phyloP scores from a whole-genome alignment of 2,797 vertebrate species.

The Etheostoma nigrum region DNA sequence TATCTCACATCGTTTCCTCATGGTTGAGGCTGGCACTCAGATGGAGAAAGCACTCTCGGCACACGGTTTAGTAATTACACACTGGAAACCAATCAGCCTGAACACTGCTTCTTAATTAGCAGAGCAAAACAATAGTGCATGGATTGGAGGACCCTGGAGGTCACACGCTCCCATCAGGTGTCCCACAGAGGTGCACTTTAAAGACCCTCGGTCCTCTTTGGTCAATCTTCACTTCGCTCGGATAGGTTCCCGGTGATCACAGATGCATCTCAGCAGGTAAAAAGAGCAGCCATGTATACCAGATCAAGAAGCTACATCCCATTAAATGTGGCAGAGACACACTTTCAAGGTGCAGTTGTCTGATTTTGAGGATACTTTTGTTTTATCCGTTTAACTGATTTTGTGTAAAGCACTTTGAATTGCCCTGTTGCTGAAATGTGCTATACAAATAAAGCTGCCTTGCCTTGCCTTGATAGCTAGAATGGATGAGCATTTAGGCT shows the following conservation, averaged over 20 bases:
- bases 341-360: conserved; percentile 59
- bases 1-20: conserved; percentile 66
- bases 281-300: conserved; percentile 28
- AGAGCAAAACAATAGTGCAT: conserved; percentile 84
- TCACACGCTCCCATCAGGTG: conserved; percentile 73
- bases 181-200: conserved; percentile 63
- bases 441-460: too few relatives aligned
- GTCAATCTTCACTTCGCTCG: conserved; percentile 31
- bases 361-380: conserved; percentile 5
- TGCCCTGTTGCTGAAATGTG: too few relatives aligned
- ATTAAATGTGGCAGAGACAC: conserved; percentile 57
- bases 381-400: too few relatives aligned
- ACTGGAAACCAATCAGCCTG: conserved; percentile 87
- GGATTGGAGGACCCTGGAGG: conserved; percentile 78
- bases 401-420: too few relatives aligned
- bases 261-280: conserved; percentile 63
- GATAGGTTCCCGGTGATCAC: conserved; percentile 52
- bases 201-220: conserved; percentile 53
- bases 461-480: conserved; percentile 23
- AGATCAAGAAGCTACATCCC: conserved; percentile 53
- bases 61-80: conserved; percentile 87
- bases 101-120: conserved; percentile 88
- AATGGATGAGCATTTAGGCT: conserved; percentile 60
- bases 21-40: conserved; percentile 72
- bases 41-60: conserved; percentile 82